phyloP scores from a whole-genome alignment of 2,113 vertebrate species.

The Actenoides lindsayi region DNA sequence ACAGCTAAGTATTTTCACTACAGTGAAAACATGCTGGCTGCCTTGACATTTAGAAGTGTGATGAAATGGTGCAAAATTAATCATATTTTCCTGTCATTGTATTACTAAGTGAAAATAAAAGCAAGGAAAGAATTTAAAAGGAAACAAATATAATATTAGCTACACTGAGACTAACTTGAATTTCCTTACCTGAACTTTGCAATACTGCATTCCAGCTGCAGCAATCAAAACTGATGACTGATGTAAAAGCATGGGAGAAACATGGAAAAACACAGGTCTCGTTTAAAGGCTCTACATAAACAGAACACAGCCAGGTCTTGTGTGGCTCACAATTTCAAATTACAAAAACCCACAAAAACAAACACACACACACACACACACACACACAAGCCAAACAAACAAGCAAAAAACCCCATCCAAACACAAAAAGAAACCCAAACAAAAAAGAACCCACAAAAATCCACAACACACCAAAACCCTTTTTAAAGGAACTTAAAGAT shows the following conservation, averaged over 20 bases:
- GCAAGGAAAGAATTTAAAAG: neutral
- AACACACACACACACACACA: too few species aligned
- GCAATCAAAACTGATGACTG: neutral
- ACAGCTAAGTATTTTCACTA: neutral
- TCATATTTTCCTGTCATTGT: neutral
- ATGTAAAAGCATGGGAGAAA: neutral
- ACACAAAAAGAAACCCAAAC: too few species aligned
- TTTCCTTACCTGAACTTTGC: neutral
- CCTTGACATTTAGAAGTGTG: neutral
- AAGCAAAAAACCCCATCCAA: too few species aligned
- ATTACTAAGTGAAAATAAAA: neutral
- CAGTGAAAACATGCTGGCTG: neutral
- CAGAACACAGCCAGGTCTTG: neutral
- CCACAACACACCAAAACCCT: too few species aligned
- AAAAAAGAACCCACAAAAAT: too few species aligned
- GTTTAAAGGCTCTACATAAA: neutral
- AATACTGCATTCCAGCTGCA: constrained; percentile 20
- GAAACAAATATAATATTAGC: neutral
- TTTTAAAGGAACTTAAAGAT: neutral
- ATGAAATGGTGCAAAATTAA: neutral
- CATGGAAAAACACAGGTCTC: neutral
- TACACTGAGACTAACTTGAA: neutral
- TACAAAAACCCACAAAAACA: neutral
- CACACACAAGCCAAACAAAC: too few species aligned
- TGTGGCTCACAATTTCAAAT: neutral